phyloP scores from a whole-genome alignment of 2,113 vertebrate species.

The Epinephelus lanceolatus region DNA sequence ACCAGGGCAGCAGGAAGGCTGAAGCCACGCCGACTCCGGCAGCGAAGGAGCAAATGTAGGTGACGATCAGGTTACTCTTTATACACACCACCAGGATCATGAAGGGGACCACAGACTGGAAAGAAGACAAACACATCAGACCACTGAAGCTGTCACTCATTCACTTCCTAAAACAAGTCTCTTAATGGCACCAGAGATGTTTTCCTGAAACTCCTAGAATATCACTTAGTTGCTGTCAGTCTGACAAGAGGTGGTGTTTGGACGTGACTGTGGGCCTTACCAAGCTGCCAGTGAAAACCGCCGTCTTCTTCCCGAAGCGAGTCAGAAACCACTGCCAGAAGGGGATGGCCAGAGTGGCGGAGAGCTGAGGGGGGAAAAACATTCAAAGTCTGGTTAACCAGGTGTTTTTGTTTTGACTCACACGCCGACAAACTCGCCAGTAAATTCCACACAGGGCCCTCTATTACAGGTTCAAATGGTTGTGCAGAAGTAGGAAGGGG shows the following conservation, averaged over 20 bases:
- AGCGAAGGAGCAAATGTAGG: slow-evolving; percentile 90
- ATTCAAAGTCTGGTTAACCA: slow-evolving; percentile 35
- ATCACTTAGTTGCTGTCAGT: slow-evolving; percentile 4
- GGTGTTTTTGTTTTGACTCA: slow-evolving; percentile 14
- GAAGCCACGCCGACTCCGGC: slow-evolving; percentile 93
- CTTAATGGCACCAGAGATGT: not conserved
- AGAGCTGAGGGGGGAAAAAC: slow-evolving; percentile 83
- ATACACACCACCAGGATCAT: slow-evolving; percentile 89
- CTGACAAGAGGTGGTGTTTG: not conserved
- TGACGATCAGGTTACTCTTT: slow-evolving; percentile 89
- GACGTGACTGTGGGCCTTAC: slow-evolving; percentile 81
- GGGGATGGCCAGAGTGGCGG: slow-evolving; percentile 93
- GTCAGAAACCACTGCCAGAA: slow-evolving; percentile 98
- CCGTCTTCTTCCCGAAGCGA: slow-evolving; percentile 94
- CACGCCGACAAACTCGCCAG: not conserved
- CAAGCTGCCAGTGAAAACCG: slow-evolving; percentile 91
- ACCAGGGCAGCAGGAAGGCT: slow-evolving; percentile 96
- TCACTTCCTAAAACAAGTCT: not conserved
- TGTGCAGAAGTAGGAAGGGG: not conserved
- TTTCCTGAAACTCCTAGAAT: not conserved
- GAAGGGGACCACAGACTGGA: slow-evolving; percentile 93
- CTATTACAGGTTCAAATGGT: not conserved
- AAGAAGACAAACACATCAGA: slow-evolving; percentile 28
- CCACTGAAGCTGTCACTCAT: not conserved
- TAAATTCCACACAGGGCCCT: not conserved